phyloP scores from a whole-genome alignment of 1,140 invertebrate genomes.

The Leptinotarsa defecta region DNA sequence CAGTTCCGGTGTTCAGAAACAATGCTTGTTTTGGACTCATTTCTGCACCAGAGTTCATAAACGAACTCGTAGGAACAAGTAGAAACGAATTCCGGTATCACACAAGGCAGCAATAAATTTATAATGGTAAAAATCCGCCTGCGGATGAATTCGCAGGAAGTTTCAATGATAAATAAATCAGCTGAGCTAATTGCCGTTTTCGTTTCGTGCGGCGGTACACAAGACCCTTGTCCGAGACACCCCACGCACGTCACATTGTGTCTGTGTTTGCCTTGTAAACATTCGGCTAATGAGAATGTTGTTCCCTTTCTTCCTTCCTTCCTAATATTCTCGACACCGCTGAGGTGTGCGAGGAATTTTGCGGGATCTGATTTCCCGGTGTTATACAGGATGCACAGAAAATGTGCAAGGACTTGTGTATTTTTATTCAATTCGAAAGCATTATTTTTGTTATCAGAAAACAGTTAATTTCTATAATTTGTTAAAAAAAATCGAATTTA shows the following conservation, averaged over 20 bases:
- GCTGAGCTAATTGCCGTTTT: conserved; percentile 15
- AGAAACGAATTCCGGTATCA: not conserved
- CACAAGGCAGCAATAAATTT: conserved; percentile 17
- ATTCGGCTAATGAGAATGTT: conserved; percentile 19
- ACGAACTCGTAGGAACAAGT: not conserved
- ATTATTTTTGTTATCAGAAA: too few species aligned
- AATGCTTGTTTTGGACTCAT: too few species aligned
- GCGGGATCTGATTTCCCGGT: not conserved
- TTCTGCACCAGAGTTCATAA: not conserved
- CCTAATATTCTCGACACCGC: not conserved
- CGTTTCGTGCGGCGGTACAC: not conserved
- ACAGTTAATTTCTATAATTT: not conserved
- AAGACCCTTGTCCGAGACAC: conserved; percentile 13
- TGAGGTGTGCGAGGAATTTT: not conserved
- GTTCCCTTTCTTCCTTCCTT: not conserved
- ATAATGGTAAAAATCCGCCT: conserved; percentile 24
- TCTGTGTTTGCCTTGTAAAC: conserved; percentile 22
- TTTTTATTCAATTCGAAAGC: not conserved
- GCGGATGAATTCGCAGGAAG: conserved; percentile 22
- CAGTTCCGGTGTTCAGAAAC: too few species aligned
- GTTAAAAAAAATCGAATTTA: too few species aligned
- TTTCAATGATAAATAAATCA: conserved; percentile 30
- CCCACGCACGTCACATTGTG: conserved; percentile 19
- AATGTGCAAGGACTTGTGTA: not conserved
- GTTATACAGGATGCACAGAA: not conserved